A percentile compares a stretch with the other conserved stretches of the same genome.
These are phyloP conservation scores for Brachylomia viminalis DNA, from an alignment of 2,888 invertebrate genomes.

Conservation along the genomic window DNA sequence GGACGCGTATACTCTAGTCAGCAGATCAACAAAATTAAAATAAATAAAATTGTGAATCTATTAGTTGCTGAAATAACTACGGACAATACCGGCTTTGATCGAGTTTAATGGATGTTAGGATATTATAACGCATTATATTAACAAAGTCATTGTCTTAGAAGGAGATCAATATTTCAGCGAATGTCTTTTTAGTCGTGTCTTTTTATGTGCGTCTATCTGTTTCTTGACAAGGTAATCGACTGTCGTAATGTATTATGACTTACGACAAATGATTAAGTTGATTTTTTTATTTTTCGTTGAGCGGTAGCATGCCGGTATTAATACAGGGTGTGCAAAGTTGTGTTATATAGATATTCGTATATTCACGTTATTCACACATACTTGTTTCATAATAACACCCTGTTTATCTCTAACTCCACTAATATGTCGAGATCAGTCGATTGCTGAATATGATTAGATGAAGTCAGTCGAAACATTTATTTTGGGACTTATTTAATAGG, in stretches of 20 bases:
- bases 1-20: conserved; percentile 56
- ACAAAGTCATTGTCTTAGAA: background rate
- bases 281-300: too few relatives aligned
- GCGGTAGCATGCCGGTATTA: conserved; percentile 46
- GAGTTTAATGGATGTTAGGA: background rate
- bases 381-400: conserved; percentile 54
- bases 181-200: background rate
- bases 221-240: background rate
- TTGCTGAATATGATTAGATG: conserved; percentile 67
- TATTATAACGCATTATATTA: conserved; percentile 1
- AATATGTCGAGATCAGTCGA: conserved; percentile 70
- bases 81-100: conserved; percentile 49
- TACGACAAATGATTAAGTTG: conserved; percentile 20
- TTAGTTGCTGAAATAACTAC: conserved; percentile 23
- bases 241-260: conserved; percentile 35
- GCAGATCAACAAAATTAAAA: conserved; percentile 34
- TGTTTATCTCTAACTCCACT: conserved; percentile 65
- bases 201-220: background rate
- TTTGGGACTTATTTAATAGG: conserved; percentile 66
- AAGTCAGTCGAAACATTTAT: conserved; percentile 73
- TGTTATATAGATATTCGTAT: conserved; percentile 48
- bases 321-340: conserved; percentile 56
- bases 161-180: background rate
- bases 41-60: conserved; percentile 30
- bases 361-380: conserved; percentile 48